Evolutionary conservation across 2,797 vertebrate species (phyloP), one percentile per base, ranked within the genome.

Genomic region (Perdix hodgsoniae): DNA sequence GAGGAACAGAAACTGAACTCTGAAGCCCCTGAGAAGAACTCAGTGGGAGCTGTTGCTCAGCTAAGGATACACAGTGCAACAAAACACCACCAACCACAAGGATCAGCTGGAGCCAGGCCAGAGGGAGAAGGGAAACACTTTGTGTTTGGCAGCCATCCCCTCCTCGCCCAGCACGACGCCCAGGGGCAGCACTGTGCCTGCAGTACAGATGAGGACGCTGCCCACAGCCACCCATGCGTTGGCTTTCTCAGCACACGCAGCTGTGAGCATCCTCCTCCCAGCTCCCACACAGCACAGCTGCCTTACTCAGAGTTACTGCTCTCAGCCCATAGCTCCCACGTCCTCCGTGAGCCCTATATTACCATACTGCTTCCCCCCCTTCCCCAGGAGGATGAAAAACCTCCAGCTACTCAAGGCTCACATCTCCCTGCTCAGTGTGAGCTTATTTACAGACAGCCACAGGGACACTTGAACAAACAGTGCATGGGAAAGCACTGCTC

Each of bases 221-320:
- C 11, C 44, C 16, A 31, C 59, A 24, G 37, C 18, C 42, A 49
- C 49, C 9, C 4, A 1, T 23, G n/a, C 2, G 0, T 42, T 15
- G 35, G 31, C 71, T 44, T 31, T 4, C 26, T 57, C 1, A 0
- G 22, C 60, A 27, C 0, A 1, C 2, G 1, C 22, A 59, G 67
- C 67, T n/a, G 52, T 57, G 29, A 71, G n/a, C 59, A 11, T 15
- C 52, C 33, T 54, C 52, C 31, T 52, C 9, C 9, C 74, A 61
- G 60, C 33, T 44, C 33, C 31, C 86, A n/a, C 11, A 4, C 16
- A 10, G 50, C 50, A 54, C 33, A 35, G 13, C 6, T 16, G 4
- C 35, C 60, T n/a, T 24, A 27, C 40, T 35, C 39, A 16, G 15
- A 6, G n/a, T 12, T 22, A 4, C 2, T 47, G 19, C 60, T 49